Conservation (phyloP, 2,797 vertebrate genomes). For the Syndactyla subalaris region DNA sequence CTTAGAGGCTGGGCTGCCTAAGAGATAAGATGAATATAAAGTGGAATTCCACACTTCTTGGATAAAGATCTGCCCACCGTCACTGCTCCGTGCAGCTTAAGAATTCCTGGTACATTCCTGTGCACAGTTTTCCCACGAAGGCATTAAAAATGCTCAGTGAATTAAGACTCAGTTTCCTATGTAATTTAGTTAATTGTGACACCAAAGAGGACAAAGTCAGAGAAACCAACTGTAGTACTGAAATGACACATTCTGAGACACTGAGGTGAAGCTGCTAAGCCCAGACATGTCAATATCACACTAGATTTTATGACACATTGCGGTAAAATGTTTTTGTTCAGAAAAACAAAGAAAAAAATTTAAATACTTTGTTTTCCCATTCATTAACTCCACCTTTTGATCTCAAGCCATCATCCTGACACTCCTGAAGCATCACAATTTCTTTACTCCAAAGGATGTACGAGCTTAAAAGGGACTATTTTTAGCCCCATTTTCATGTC, state of each 20-base stretch:
- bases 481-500: not conserved
- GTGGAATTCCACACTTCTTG: too few relatives aligned
- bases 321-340: not conserved
- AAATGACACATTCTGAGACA: not conserved
- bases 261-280: not conserved
- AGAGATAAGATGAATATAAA: not conserved
- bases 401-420: not conserved
- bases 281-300: accelerated
- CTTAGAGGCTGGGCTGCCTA: not conserved
- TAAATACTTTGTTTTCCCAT: not conserved
- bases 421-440: not conserved
- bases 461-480: not conserved
- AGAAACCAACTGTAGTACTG: not conserved
- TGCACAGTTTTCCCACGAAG: not conserved
- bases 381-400: not conserved
- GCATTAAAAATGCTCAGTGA: not conserved
- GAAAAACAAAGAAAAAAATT: not conserved
- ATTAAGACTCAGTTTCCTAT: not conserved
- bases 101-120: not conserved
- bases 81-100: not conserved
- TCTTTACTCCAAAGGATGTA: not conserved
- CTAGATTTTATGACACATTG: not conserved
- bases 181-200: not conserved
- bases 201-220: not conserved
- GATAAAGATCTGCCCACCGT: not conserved